Evolutionary conservation across 2,113 vertebrate species (phyloP).

Genomic region (Syngnathoides biaculeatus): DNA sequence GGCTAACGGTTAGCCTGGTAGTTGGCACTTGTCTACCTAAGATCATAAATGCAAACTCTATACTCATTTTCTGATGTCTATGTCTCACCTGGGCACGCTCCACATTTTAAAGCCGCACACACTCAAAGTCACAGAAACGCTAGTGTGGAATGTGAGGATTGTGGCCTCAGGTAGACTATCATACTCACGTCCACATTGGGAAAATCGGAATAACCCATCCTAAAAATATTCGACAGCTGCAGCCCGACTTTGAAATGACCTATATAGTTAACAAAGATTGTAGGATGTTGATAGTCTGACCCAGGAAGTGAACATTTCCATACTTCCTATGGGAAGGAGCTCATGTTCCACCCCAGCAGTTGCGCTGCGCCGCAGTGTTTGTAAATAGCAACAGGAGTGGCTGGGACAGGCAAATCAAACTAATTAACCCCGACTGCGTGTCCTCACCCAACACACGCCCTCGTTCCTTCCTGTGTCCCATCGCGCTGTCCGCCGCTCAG

Average conservation of each 20-base stretch:
- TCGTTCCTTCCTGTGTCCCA: constrained; percentile 70
- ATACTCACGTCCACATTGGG: neutral
- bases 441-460: constrained; percentile 3
- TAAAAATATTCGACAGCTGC: no score
- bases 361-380: neutral
- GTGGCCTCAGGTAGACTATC: no score
- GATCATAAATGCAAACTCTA: no score
- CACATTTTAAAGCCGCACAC: no score
- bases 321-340: neutral
- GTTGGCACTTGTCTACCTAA: no score
- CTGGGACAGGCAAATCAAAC: constrained; percentile 8
- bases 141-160: no score
- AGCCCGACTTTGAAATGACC: neutral
- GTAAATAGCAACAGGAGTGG: constrained; percentile 10
- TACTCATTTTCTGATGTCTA: no score
- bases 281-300: neutral
- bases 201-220: no score
- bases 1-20: no score
- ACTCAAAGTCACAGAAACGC: no score
- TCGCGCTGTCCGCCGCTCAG: constrained; percentile 61
- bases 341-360: neutral
- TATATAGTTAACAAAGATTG: neutral
- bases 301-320: neutral
- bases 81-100: no score
- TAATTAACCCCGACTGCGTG: neutral